phyloP scores from a whole-genome alignment of 2,113 vertebrate species.

The Corythaeola cristata region DNA sequence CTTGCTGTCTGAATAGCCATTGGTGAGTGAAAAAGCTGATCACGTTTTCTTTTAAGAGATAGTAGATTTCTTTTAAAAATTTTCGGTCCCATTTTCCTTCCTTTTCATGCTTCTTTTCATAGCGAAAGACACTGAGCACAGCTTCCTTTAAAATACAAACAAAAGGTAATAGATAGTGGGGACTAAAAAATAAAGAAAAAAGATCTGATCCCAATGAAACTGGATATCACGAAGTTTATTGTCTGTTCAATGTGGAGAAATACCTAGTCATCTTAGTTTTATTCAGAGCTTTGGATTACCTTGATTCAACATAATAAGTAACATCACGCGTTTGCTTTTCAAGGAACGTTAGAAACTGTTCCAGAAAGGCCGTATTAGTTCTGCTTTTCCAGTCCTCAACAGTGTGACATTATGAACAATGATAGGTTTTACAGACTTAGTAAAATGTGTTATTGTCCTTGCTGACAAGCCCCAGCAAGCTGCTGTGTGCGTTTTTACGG shows the following conservation, averaged over 20 bases:
- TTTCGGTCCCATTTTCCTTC: background rate
- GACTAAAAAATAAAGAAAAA: background rate
- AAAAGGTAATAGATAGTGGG: background rate
- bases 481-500: background rate
- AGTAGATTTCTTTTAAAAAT: background rate
- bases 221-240: background rate
- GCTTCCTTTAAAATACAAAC: background rate
- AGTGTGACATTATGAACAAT: conserved; percentile 33
- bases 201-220: background rate
- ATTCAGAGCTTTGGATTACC: background rate
- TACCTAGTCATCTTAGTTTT: background rate
- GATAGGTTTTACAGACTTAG: conserved; percentile 26
- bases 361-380: conserved; percentile 49
- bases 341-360: background rate
- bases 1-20: background rate
- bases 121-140: background rate
- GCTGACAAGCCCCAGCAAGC: background rate
- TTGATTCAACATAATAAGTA: background rate
- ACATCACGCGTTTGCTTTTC: conserved; percentile 3
- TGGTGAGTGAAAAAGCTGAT: background rate
- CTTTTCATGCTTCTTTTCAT: background rate
- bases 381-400: conserved; percentile 51
- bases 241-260: background rate
- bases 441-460: conserved; percentile 45
- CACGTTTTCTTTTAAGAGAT: background rate